Conservation (phyloP, 1,140 invertebrate genomes). For the Mya arenaria region DNA sequence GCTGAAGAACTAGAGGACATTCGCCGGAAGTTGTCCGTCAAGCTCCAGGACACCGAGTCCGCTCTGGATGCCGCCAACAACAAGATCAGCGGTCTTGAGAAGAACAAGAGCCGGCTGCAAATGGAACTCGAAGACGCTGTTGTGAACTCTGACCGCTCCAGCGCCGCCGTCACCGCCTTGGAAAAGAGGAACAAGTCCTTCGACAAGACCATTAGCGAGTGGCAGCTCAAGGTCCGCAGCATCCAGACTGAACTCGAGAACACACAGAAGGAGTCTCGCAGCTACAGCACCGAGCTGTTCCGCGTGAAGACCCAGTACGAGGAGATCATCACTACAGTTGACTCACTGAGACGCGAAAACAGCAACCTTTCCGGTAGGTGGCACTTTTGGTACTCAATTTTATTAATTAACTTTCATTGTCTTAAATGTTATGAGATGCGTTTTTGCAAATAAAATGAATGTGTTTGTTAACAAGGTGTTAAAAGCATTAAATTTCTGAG, state of each 20-base stretch:
- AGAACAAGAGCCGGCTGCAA: conserved; percentile 97
- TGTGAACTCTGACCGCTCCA: conserved; percentile 98
- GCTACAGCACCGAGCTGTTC: conserved; percentile 99
- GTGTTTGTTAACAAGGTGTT: too few relatives aligned
- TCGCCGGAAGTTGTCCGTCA: conserved; percentile 95
- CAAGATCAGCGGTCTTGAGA: conserved; percentile 97
- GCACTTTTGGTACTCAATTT: not conserved
- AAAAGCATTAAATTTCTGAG: too few relatives aligned
- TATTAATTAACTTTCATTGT: too few relatives aligned
- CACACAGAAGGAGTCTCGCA: conserved; percentile 99
- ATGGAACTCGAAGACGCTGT: conserved; percentile 99
- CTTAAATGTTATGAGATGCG: too few relatives aligned
- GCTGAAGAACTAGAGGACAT: conserved; percentile 99
- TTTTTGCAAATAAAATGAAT: too few relatives aligned
- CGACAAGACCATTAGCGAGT: conserved; percentile 99
- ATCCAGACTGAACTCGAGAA: conserved; percentile 98
- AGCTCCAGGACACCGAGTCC: conserved; percentile 97
- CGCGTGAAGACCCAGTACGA: conserved; percentile 98
- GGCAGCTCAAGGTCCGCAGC: conserved; percentile 99
- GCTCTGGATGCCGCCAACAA: conserved; percentile 94
- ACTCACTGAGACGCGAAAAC: conserved; percentile 98
- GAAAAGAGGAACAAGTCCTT: conserved; percentile 99
- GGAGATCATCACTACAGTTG: conserved; percentile 96
- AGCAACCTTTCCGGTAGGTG: conserved; percentile 94
- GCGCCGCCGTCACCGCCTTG: conserved; percentile 95